Evolutionary conservation across 2,888 invertebrate genomes (phyloP).

Genomic region (Cryptus viduatorius): DNA sequence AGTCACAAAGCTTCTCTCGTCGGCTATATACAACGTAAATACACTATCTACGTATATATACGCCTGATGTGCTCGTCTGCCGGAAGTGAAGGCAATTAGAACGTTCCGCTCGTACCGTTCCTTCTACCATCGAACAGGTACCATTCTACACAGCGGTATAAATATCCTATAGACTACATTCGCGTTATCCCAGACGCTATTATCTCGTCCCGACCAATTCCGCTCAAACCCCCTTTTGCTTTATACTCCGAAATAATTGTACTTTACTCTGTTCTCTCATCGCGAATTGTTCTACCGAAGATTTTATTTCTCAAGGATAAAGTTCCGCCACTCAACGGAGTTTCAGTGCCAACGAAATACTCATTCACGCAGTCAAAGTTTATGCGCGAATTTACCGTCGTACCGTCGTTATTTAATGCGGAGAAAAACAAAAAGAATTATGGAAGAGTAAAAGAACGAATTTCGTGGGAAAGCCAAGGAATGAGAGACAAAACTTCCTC

Average conservation of each 20-base stretch:
- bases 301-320: background rate
- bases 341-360: background rate
- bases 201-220: constrained; percentile 7
- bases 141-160: background rate
- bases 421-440: constrained; percentile 7
- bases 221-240: background rate
- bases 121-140: constrained; percentile 11
- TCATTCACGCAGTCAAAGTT: constrained; percentile 11
- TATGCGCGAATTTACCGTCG: background rate
- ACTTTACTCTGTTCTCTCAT: background rate
- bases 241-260: background rate
- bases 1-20: constrained; percentile 43
- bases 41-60: background rate
- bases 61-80: constrained; percentile 12
- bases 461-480: constrained; percentile 2
- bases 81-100: constrained; percentile 47
- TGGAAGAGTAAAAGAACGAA: background rate
- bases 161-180: constrained; percentile 12
- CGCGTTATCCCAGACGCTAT: constrained; percentile 6
- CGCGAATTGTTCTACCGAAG: background rate
- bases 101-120: constrained; percentile 32
- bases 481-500: background rate
- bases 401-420: background rate
- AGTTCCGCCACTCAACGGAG: background rate
- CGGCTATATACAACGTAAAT: constrained; percentile 15